Percentiles rank a stretch among this genome's conserved stretches.
phyloP scores from a whole-genome alignment of 1,140 invertebrate genomes.

The Scaptodrosophila lebanonensis region DNA sequence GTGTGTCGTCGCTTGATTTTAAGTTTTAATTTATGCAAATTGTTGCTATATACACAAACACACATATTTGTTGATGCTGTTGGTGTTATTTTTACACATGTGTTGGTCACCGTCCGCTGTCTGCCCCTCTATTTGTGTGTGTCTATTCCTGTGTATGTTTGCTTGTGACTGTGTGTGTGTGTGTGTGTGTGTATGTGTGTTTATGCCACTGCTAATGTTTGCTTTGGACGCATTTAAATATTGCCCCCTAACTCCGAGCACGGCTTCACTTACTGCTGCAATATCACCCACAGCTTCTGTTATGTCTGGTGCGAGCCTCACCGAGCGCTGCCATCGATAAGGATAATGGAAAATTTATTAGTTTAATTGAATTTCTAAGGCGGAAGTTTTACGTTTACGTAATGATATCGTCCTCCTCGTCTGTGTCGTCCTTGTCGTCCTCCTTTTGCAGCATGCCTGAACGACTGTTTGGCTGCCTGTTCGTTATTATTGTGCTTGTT shows the following conservation, averaged over 20 bases:
- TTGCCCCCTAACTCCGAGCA: slow-evolving; percentile 14
- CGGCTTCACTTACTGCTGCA: neutral
- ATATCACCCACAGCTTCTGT: slow-evolving; percentile 9
- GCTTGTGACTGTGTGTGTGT: slow-evolving; percentile 17
- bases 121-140: slow-evolving; percentile 2
- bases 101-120: slow-evolving; percentile 4
- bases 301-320: slow-evolving; percentile 10
- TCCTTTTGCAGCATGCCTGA: slow-evolving; percentile 41
- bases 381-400: slow-evolving; percentile 74
- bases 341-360: slow-evolving; percentile 77
- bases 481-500: slow-evolving; percentile 22
- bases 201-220: slow-evolving; percentile 63
- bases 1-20: slow-evolving; percentile 46
- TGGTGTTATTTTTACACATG: slow-evolving; percentile 59
- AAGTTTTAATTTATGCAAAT: slow-evolving; percentile 77
- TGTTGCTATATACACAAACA: too few relatives aligned
- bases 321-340: slow-evolving; percentile 68
- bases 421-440: slow-evolving; percentile 2
- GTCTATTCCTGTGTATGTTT: slow-evolving; percentile 5
- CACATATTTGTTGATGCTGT: slow-evolving; percentile 52
- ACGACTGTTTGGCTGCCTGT: slow-evolving; percentile 12
- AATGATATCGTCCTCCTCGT: slow-evolving; percentile 55
- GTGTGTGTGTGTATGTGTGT: slow-evolving; percentile 52
- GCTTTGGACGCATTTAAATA: slow-evolving; percentile 65
- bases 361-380: slow-evolving; percentile 76